These are phyloP conservation scores for Cricetomys ansorgei DNA, from an alignment of 2,113 vertebrate species.

Conservation along the genomic window DNA sequence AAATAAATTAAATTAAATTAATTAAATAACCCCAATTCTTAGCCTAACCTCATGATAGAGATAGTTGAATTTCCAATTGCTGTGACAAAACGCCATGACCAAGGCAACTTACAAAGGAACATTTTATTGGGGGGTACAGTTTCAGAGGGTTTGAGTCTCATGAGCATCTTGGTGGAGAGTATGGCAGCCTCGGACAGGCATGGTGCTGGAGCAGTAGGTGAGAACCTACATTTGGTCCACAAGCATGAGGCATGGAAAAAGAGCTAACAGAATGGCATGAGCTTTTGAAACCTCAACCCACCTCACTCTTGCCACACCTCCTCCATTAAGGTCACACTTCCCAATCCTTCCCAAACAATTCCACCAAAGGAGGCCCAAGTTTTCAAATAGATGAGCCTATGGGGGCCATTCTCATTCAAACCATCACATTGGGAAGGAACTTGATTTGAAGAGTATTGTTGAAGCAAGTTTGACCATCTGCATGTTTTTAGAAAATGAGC, in stretches of 20 bases:
- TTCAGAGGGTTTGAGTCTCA: not conserved
- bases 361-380: not conserved
- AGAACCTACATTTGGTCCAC: not conserved
- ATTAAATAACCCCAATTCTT: conserved; percentile 1
- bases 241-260: not conserved
- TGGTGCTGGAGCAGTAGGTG: not conserved
- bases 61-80: not conserved
- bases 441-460: not conserved
- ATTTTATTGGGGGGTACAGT: not conserved
- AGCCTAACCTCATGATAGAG: not conserved
- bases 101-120: not conserved
- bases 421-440: not conserved
- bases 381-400: not conserved
- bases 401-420: not conserved
- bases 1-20: too few species aligned
- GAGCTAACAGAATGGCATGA: not conserved
- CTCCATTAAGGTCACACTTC: not conserved
- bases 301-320: not conserved
- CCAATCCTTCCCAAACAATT: not conserved
- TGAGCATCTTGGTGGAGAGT: not conserved
- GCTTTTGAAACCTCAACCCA: not conserved
- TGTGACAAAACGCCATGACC: not conserved
- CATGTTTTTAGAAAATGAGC: not conserved
- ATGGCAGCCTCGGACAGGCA: not conserved
- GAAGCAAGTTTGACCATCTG: not conserved